Evolutionary conservation across 2,113 vertebrate species (phyloP).

Genomic region (Dipodomys merriami): DNA sequence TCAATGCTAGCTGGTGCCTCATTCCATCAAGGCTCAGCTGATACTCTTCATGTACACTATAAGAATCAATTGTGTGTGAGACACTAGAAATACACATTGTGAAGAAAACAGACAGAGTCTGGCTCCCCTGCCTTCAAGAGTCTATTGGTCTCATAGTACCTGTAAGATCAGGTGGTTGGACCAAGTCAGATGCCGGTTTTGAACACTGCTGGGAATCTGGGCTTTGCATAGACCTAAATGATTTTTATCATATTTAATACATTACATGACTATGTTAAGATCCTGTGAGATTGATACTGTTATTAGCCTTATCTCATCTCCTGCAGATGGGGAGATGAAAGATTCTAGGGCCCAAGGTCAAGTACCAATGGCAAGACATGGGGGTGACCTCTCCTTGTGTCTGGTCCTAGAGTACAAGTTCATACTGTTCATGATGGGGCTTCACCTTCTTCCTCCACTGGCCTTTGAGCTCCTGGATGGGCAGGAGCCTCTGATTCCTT

Average conservation of each 20-base stretch:
- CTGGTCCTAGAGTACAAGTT: not conserved
- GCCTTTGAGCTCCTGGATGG: not conserved
- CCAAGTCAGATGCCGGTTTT: not conserved
- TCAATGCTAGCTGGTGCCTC: not conserved
- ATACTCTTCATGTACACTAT: not conserved
- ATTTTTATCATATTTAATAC: conserved; percentile 21
- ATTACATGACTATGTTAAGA: not conserved
- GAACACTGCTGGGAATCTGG: not conserved
- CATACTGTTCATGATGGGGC: not conserved
- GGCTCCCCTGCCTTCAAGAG: not conserved
- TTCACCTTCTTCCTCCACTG: not conserved
- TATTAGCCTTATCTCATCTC: not conserved
- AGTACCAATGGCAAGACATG: not conserved
- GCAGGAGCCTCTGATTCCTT: not conserved
- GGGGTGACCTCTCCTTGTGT: not conserved
- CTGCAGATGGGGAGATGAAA: not conserved
- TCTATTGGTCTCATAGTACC: not conserved
- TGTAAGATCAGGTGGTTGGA: not conserved
- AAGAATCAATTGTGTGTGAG: not conserved
- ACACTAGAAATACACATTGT: not conserved
- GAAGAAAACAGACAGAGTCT: not conserved
- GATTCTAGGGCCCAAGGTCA: not conserved
- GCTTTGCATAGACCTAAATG: not conserved
- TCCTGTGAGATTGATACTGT: not conserved
- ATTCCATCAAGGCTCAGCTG: not conserved